These are phyloP conservation scores for Rhabdophis nuchalis DNA, from an alignment of 2,797 vertebrate genomes.

Conservation along the genomic window DNA sequence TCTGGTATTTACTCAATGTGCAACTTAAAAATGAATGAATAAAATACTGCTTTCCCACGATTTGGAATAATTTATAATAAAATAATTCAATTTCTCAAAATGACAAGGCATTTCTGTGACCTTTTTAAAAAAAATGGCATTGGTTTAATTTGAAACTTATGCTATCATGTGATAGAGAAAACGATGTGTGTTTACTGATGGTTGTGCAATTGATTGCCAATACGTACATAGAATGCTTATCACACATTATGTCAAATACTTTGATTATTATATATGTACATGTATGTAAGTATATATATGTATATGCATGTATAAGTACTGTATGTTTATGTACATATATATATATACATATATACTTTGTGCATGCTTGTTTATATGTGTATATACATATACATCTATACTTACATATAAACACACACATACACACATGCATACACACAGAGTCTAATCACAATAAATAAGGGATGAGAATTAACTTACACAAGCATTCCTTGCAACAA, in stretches of 20 bases:
- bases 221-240: no score
- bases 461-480: not conserved
- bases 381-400: not conserved
- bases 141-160: not conserved
- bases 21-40: not conserved
- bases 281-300: not conserved
- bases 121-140: not conserved
- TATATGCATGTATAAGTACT: no score
- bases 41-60: not conserved
- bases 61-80: not conserved
- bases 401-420: not conserved
- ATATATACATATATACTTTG: not conserved
- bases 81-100: not conserved
- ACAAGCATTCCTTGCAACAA: not conserved
- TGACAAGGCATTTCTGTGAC: not conserved
- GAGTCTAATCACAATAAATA: not conserved
- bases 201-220: not conserved
- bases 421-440: not conserved
- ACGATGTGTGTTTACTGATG: not conserved
- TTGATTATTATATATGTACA: not conserved
- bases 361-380: not conserved
- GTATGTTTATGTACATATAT: not conserved
- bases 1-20: not conserved
- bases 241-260: not conserved
- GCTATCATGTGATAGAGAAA: not conserved